Evolutionary conservation across 2,113 vertebrate species (phyloP).

Genomic region (Hiodon alosoides): DNA sequence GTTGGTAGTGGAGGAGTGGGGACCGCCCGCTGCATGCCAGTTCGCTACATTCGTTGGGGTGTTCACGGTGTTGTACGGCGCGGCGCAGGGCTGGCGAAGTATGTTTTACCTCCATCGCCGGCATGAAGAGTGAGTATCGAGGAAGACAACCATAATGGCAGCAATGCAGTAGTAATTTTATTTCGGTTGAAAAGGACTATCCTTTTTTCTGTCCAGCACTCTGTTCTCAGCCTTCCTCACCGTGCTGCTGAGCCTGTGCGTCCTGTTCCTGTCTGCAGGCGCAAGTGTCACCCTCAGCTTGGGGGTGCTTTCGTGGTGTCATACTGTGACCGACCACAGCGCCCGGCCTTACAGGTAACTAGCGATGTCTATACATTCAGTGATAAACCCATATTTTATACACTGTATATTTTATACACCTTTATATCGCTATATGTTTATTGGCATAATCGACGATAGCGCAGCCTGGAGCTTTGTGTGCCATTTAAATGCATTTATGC

Average conservation of each 20-base stretch:
- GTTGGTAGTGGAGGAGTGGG: slow-evolving; percentile 65
- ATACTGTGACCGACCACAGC: slow-evolving; percentile 59
- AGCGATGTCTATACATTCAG: not conserved
- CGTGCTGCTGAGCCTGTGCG: slow-evolving; percentile 60
- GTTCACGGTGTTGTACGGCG: slow-evolving; percentile 67
- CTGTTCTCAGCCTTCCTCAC: slow-evolving; percentile 68
- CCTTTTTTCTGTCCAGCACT: slow-evolving; percentile 51
- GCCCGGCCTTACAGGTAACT: slow-evolving; percentile 54
- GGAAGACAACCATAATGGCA: not conserved
- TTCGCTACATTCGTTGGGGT: slow-evolving; percentile 68
- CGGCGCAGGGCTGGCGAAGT: slow-evolving; percentile 67
- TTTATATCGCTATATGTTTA: too few relatives aligned
- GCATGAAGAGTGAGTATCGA: slow-evolving; percentile 65
- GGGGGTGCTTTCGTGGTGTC: slow-evolving; percentile 66
- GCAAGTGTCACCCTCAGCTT: slow-evolving; percentile 60
- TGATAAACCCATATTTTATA: not conserved
- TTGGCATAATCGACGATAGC: too few relatives aligned
- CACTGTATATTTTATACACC: too few relatives aligned
- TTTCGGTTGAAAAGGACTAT: not conserved
- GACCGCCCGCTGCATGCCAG: slow-evolving; percentile 64
- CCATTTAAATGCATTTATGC: too few relatives aligned
- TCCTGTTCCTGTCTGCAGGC: slow-evolving; percentile 65
- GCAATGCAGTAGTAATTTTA: not conserved
- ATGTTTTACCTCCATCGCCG: slow-evolving; percentile 67
- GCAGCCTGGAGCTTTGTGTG: too few relatives aligned